Evolutionary conservation across 2,113 vertebrate species (phyloP).

Genomic region (Felis catus): DNA sequence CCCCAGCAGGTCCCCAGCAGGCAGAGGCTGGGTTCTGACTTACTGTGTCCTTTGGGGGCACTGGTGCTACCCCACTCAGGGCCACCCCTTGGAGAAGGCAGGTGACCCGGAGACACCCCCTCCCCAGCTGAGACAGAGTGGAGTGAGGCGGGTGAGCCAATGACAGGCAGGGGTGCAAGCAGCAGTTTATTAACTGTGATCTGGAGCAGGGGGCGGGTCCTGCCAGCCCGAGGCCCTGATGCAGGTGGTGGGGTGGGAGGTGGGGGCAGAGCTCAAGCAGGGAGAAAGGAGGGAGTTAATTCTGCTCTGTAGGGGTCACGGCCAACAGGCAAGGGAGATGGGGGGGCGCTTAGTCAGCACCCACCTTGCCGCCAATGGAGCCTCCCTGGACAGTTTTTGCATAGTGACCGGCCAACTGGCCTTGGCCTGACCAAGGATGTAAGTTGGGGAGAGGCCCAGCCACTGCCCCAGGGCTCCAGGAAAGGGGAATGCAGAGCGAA

Average conservation of each 20-base stretch:
- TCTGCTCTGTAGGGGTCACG: constrained; percentile 52
- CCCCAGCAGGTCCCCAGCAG: not conserved
- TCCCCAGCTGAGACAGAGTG: not conserved
- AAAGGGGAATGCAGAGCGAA: not conserved
- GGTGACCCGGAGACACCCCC: not conserved
- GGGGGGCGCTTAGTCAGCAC: not conserved
- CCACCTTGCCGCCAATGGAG: constrained; percentile 12
- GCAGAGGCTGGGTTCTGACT: not conserved
- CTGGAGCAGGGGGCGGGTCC: not conserved
- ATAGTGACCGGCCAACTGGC: constrained; percentile 68
- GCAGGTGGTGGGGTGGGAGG: not conserved
- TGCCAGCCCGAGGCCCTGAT: not conserved
- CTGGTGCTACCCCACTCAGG: not conserved
- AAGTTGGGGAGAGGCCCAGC: not conserved
- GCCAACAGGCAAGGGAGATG: constrained; percentile 48
- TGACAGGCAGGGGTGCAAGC: constrained; percentile 30
- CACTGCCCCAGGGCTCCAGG: not conserved
- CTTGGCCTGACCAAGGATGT: constrained; percentile 1
- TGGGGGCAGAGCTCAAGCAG: constrained; percentile 67
- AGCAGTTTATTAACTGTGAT: constrained; percentile 67
- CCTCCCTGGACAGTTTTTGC: constrained; percentile 67
- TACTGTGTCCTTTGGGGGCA: not conserved
- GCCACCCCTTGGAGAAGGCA: not conserved
- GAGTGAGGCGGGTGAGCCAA: not conserved
- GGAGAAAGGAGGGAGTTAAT: constrained; percentile 22